Percentiles rank a stretch among this genome's conserved stretches.
Evolutionary conservation across 2,797 vertebrate species (phyloP).

Genomic region (Darevskia nairensis): DNA sequence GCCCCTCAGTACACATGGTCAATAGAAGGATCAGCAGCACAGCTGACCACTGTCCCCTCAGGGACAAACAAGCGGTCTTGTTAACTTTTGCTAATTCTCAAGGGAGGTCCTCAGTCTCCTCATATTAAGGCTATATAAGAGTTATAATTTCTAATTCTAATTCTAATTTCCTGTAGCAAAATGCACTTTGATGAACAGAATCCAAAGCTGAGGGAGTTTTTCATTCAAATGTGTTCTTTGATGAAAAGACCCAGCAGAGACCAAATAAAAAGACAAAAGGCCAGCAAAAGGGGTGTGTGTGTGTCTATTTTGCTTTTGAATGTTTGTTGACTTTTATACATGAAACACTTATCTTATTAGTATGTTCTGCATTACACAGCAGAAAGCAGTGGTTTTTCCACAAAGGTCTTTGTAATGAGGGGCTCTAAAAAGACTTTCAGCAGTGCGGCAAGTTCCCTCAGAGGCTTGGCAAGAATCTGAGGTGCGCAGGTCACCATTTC

Average conservation of each 20-base stretch:
- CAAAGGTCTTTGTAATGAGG: background rate
- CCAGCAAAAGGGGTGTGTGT: background rate
- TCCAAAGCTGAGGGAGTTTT: background rate
- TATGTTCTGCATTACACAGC: slow-evolving; percentile 5
- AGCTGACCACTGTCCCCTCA: background rate
- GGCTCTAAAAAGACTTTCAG: slow-evolving; percentile 4
- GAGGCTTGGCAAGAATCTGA: slow-evolving; percentile 4
- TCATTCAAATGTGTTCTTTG: slow-evolving; percentile 21
- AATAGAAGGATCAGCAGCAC: accelerated
- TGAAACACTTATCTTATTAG: background rate
- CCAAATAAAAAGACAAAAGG: slow-evolving; percentile 10
- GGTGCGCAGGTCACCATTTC: slow-evolving; percentile 40
- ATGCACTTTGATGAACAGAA: background rate
- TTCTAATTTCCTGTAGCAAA: background rate
- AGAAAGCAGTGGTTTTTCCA: background rate
- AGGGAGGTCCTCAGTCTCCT: background rate
- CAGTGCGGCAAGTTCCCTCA: background rate
- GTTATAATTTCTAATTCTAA: background rate
- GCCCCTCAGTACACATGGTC: accelerated
- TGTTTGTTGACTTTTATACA: background rate
- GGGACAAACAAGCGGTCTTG: background rate
- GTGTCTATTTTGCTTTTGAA: background rate
- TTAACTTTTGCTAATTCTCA: accelerated
- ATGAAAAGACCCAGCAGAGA: background rate
- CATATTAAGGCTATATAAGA: accelerated